Conservation (phyloP, 2,113 vertebrate genomes). For the Lepisosteus osseus region DNA sequence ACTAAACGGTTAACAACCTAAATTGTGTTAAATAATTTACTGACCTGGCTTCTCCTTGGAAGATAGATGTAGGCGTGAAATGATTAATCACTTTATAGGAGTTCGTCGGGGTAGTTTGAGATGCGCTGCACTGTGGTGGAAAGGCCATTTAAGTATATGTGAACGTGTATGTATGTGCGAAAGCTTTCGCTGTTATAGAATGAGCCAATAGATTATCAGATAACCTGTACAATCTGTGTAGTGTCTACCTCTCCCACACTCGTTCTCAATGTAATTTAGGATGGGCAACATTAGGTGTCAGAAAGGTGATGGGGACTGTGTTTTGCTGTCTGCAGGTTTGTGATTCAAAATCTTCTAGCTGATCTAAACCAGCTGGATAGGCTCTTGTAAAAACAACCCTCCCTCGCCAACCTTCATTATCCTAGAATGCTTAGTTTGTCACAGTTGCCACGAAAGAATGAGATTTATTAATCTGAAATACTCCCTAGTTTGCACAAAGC, state of each 20-base stretch:
- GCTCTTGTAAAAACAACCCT: conserved; percentile 34
- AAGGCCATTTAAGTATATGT: not conserved
- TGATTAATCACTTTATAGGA: too few species aligned
- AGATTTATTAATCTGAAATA: conserved; percentile 7
- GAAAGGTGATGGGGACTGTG: conserved; percentile 32
- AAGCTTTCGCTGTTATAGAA: not conserved
- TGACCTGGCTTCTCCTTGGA: too few species aligned
- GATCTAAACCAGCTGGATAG: conserved; percentile 39
- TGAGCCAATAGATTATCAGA: not conserved
- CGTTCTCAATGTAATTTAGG: conserved; percentile 42
- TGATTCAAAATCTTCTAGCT: conserved; percentile 33
- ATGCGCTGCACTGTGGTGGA: too few species aligned
- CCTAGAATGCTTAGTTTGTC: conserved; percentile 28
- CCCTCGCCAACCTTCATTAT: conserved; percentile 35
- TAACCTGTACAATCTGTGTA: not conserved
- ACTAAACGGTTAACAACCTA: too few species aligned
- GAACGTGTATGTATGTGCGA: not conserved
- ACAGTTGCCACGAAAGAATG: conserved; percentile 4
- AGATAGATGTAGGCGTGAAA: too few species aligned
- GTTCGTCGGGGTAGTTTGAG: too few species aligned
- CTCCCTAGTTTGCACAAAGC: not conserved
- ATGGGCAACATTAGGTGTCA: conserved; percentile 45
- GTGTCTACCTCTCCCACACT: conserved; percentile 39
- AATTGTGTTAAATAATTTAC: too few species aligned
- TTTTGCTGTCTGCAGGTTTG: conserved; percentile 35